Percentiles rank a stretch among this genome's conserved stretches.
Evolutionary conservation across 2,113 vertebrate species (phyloP).

Genomic region (Chitala chitala): DNA sequence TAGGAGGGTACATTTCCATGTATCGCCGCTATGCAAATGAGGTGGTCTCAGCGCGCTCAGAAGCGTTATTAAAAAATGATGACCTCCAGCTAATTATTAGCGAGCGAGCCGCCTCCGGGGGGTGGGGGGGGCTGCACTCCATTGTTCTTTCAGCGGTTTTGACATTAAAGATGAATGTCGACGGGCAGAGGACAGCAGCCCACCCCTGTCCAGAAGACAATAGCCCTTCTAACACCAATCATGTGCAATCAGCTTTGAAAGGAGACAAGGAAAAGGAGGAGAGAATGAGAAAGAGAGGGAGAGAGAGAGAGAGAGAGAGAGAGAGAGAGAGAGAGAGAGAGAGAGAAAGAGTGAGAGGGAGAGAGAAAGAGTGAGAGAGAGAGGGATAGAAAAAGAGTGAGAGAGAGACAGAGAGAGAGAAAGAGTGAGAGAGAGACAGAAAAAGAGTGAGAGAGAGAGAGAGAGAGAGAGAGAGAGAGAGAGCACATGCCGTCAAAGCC

Average conservation of each 20-base stretch:
- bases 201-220: not conserved
- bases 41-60: slow-evolving; percentile 29
- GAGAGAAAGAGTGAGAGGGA: too few relatives aligned
- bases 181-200: slow-evolving; percentile 35
- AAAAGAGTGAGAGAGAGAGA: too few relatives aligned
- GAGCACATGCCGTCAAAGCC: not conserved
- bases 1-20: slow-evolving; percentile 45
- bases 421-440: too few relatives aligned
- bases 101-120: slow-evolving; percentile 17
- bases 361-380: too few relatives aligned
- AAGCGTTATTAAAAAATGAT: slow-evolving; percentile 55
- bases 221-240: not conserved
- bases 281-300: not conserved
- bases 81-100: slow-evolving; percentile 57
- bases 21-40: slow-evolving; percentile 53
- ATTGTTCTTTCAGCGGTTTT: slow-evolving; percentile 51
- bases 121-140: too few relatives aligned
- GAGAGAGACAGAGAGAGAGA: too few relatives aligned
- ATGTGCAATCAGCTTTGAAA: not conserved
- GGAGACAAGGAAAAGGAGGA: too few relatives aligned
- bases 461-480: too few relatives aligned
- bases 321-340: too few relatives aligned
- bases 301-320: not conserved
- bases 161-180: slow-evolving; percentile 60
- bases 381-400: too few relatives aligned